phyloP scores from a whole-genome alignment of 37 sponge, comb jelly and placozoan species.

The Cliona cf. orientalis region DNA sequence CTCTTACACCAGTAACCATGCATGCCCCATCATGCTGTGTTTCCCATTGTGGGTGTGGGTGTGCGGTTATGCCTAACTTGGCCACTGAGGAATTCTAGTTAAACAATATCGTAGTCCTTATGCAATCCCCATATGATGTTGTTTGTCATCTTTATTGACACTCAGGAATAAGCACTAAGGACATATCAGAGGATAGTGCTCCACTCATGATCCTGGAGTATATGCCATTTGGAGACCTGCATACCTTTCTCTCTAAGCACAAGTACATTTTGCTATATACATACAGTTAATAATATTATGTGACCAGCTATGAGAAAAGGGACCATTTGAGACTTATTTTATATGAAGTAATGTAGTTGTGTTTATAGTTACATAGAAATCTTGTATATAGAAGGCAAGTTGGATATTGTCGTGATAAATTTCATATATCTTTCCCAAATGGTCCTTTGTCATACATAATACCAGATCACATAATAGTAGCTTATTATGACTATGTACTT shows the following conservation, averaged over 20 bases:
- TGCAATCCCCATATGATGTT: not conserved
- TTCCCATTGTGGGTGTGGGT: not conserved
- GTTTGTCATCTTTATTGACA: not conserved
- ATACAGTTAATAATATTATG: no score
- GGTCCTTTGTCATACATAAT: no score
- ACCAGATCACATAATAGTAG: no score
- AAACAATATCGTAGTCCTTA: not conserved
- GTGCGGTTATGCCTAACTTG: not conserved
- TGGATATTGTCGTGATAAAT: no score
- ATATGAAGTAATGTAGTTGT: no score
- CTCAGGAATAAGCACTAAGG: constrained; percentile 18
- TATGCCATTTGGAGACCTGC: constrained; percentile 76
- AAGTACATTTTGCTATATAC: constrained; percentile 32
- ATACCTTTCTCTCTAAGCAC: constrained; percentile 40
- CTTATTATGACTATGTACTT: no score
- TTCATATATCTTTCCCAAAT: no score
- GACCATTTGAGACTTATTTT: no score
- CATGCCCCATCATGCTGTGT: not conserved
- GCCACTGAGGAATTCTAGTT: not conserved
- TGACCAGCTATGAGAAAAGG: no score
- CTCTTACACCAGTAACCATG: no score
- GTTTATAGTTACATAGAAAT: no score
- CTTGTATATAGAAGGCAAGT: no score
- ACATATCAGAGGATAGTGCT: constrained; percentile 49
- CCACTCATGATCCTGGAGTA: constrained; percentile 80